Evolutionary conservation across 2,797 vertebrate genomes (phyloP), one percentile per base, ranked within the genome.

Genomic region (Remorina albescens): DNA sequence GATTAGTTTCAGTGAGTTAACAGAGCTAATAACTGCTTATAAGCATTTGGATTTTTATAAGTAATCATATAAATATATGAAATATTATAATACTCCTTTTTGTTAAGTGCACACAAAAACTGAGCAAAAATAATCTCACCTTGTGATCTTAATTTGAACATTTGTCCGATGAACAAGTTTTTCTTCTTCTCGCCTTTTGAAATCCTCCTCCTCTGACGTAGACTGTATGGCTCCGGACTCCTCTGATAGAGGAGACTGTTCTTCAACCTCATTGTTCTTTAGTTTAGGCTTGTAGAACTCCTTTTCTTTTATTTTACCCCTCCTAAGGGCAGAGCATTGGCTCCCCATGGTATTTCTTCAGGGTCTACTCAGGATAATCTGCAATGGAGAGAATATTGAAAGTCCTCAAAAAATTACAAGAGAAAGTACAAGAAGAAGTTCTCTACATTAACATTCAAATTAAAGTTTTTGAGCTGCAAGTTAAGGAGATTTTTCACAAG

Each of bases 341-440:
- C 13, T 59, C 32, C 51, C 68, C 73, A 74, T 60, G 36, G 12
- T 26, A 26, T 41, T 53, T 61, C 42, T 23, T 51, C 55, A 53
- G 7, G 18, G 6, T 30, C 15, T 16, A 41, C 42, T 57, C 55
- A 26, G 42, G 21, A 16, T 32, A 26, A n/a, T 63, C 41, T 67
- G 62, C 21, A 23, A 53, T 50, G 56, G 46, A 25, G 28, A 76
- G 53, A 56, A 9, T 0, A 68, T 36, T 25, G 41, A 46, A 68
- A 68, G 34, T 42, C n/a, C n/a, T n/a, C n/a, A 37, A 64, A 9
- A 21, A 36, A 56, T 5, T 34, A 34, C 8, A 8, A 30, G 3
- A 30, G 6, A 6, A 3, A 26, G 1, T 16, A 51, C 13, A 9
- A n/a, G n/a, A n/a, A n/a, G n/a, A n/a, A 30, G 15, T 53, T 9